These are phyloP conservation scores for Salarias fasciatus DNA, from an alignment of 2,797 vertebrate genomes.

Conservation along the genomic window DNA sequence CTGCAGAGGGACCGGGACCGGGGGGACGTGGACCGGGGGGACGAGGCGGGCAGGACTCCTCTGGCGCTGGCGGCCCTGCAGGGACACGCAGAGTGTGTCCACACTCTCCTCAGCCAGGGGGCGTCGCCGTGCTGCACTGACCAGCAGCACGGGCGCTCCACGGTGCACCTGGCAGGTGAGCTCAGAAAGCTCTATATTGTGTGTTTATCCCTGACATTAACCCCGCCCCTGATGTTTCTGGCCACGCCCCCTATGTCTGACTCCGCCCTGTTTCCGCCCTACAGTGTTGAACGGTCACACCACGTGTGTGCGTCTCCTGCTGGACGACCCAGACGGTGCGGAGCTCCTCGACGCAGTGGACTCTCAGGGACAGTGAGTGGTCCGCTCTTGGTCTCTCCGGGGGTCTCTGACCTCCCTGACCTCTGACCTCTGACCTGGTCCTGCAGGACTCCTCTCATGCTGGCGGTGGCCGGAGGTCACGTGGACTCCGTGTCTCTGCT, in stretches of 20 bases:
- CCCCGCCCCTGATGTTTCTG: no score
- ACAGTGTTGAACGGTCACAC: slow-evolving; percentile 96
- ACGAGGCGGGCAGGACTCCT: slow-evolving; percentile 90
- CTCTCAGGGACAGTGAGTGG: slow-evolving; percentile 95
- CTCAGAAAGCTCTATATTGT: no score
- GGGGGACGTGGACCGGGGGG: slow-evolving; percentile 89
- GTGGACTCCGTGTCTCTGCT: slow-evolving; percentile 93
- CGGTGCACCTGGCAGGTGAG: slow-evolving; percentile 92
- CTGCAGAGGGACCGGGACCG: slow-evolving; percentile 86
- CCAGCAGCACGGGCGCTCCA: slow-evolving; percentile 85
- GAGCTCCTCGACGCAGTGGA: slow-evolving; percentile 88
- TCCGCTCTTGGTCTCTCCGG: no score
- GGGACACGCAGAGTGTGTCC: slow-evolving; percentile 92
- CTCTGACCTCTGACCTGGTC: neutral
- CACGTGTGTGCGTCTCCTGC: slow-evolving; percentile 90
- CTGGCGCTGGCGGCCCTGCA: slow-evolving; percentile 91
- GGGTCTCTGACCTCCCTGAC: accelerated
- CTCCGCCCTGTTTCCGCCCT: no score
- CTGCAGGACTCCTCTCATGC: slow-evolving; percentile 93
- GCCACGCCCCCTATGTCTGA: no score
- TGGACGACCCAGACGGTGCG: slow-evolving; percentile 89
- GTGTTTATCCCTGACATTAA: neutral
- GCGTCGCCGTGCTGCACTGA: slow-evolving; percentile 90
- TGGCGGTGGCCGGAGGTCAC: slow-evolving; percentile 94
- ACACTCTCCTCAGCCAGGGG: slow-evolving; percentile 92